Evolutionary conservation across 2,113 vertebrate species (phyloP).

Genomic region (chimpanzee (Pan troglodytes)): NHGRI_mPanTro3-v2.1_pri NC_072403.2:11608001-11608500

Average conservation of each 20-base stretch:
- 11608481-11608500: background rate
- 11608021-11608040: background rate
- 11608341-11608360: background rate
- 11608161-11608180: background rate
- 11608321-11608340: background rate
- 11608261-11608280: background rate
- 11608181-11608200: background rate
- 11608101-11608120: background rate
- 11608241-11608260: background rate
- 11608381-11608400: background rate
- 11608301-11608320: background rate
- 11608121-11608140: background rate
- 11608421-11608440: background rate
- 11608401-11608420: too few relatives aligned
- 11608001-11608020: background rate
- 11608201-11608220: background rate
- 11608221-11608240: background rate
- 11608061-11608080: rapidly evolving
- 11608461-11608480: background rate
- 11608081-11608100: background rate
- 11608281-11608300: background rate
- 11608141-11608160: background rate
- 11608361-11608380: background rate
- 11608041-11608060: background rate
- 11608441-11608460: background rate